phyloP scores from a whole-genome alignment of 2,888 invertebrate species.

The Linyphia triangularis region DNA sequence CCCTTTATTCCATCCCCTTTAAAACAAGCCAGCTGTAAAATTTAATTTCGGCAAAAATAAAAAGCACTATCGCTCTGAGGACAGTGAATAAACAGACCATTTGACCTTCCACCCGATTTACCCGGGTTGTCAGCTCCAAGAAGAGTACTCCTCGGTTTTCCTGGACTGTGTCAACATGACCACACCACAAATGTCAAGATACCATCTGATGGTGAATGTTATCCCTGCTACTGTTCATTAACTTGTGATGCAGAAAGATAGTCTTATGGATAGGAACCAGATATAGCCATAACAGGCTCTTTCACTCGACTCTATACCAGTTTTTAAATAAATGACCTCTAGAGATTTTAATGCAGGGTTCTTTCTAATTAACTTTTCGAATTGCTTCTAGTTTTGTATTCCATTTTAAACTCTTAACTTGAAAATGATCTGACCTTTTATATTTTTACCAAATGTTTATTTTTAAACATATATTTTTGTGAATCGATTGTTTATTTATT shows the following conservation, averaged over 20 bases:
- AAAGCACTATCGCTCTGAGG: not conserved
- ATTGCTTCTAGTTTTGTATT: no score
- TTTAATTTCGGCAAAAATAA: not conserved
- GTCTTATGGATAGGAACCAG: not conserved
- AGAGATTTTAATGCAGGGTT: no score
- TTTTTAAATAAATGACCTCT: no score
- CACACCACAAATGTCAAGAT: conserved; percentile 48
- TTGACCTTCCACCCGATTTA: not conserved
- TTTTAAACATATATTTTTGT: no score
- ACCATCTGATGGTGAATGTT: conserved; percentile 25
- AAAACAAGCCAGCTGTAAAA: not conserved
- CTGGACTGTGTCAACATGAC: conserved; percentile 44
- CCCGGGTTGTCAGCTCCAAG: not conserved
- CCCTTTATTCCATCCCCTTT: not conserved
- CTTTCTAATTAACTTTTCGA: no score
- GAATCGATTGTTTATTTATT: no score
- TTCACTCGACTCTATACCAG: no score
- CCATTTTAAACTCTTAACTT: no score
- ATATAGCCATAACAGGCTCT: not conserved
- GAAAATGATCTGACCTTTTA: no score
- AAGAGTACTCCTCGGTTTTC: conserved; percentile 5
- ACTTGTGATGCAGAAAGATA: conserved; percentile 5
- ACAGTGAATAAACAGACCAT: conserved; percentile 8
- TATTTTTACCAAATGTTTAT: no score
- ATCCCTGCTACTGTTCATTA: conserved; percentile 39